Conservation (phyloP, 1,140 invertebrate genomes). For the Eufriesea mexicana region DNA sequence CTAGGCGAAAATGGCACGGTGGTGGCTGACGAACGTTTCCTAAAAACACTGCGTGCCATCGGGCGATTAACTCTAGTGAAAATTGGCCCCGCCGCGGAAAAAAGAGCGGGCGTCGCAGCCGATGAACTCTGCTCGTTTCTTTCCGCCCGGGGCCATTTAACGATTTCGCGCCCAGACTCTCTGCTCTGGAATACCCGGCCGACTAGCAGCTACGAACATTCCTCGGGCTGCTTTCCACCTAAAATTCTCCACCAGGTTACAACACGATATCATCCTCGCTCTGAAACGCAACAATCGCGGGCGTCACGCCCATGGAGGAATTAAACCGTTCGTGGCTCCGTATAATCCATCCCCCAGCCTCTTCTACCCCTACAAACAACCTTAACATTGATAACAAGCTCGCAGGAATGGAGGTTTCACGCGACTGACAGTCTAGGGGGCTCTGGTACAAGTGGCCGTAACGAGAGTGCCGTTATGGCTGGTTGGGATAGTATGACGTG, state of each 20-base stretch:
- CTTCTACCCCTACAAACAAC: neutral
- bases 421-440: no score
- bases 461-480: no score
- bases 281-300: neutral
- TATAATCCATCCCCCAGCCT: neutral
- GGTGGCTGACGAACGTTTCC: slow-evolving; percentile 9
- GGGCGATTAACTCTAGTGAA: slow-evolving; percentile 23
- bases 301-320: neutral
- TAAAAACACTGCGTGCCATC: neutral
- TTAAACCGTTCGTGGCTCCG: neutral
- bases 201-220: neutral
- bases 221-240: neutral
- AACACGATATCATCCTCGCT: neutral
- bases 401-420: neutral
- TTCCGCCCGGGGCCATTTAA: slow-evolving; percentile 29
- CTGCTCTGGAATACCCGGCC: neutral
- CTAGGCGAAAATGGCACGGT: neutral
- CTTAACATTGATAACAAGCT: neutral
- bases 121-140: slow-evolving; percentile 29
- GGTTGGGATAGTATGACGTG: no score
- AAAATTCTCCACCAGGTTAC: neutral
- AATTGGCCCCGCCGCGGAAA: slow-evolving; percentile 24
- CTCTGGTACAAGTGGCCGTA: no score
- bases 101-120: slow-evolving; percentile 30
- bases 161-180: slow-evolving; percentile 32